phyloP scores from a whole-genome alignment of 2,113 vertebrate species.

The Xyliphius kryptos region DNA sequence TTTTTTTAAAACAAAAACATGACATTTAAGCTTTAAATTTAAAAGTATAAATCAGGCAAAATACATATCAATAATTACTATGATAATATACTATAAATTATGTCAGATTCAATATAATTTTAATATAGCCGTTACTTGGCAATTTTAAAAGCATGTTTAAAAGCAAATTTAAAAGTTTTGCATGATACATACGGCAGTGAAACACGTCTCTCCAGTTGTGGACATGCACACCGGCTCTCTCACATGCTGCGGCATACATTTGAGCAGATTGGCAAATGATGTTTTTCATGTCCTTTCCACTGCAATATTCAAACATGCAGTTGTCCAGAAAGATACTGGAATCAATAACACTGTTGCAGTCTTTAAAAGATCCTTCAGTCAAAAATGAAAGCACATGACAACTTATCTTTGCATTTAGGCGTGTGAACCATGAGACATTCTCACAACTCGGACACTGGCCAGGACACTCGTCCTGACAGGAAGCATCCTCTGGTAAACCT shows the following conservation, averaged over 20 bases:
- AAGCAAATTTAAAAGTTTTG: background rate
- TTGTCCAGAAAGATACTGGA: constrained; percentile 40
- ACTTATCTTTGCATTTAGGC: constrained; percentile 8
- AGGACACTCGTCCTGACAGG: constrained; percentile 39
- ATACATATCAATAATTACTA: too few species aligned
- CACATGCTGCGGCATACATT: constrained; percentile 36
- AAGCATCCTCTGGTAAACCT: constrained; percentile 33
- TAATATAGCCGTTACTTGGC: background rate
- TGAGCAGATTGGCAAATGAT: constrained; percentile 46
- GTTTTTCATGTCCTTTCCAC: constrained; percentile 35
- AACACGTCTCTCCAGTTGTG: constrained; percentile 32
- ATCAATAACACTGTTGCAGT: constrained; percentile 46
- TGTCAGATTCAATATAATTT: too few species aligned
- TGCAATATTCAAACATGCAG: constrained; percentile 54
- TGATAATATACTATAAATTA: too few species aligned
- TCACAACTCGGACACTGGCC: constrained; percentile 17
- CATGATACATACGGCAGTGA: constrained; percentile 29
- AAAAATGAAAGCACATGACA: constrained; percentile 12
- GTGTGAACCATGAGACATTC: background rate
- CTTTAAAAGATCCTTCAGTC: constrained; percentile 44
- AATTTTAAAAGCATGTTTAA: background rate
- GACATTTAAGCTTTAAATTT: too few species aligned
- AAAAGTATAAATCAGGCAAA: too few species aligned
- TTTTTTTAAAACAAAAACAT: too few species aligned
- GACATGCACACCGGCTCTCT: constrained; percentile 25